Conservation (phyloP, 1,140 invertebrate genomes). For the Drosophila santomea region DNA sequence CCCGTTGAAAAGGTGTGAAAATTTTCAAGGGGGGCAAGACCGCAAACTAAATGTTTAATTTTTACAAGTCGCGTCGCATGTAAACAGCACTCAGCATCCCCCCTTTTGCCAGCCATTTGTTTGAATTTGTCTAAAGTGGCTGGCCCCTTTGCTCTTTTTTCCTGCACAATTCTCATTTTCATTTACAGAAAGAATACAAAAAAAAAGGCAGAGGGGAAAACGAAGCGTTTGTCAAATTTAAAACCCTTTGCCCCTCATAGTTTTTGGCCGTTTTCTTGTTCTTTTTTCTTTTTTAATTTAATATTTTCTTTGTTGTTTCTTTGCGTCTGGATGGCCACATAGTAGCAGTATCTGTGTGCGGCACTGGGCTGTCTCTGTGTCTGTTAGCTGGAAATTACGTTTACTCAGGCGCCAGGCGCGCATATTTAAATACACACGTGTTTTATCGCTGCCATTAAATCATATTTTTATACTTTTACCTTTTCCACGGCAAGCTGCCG, state of each 20-base stretch:
- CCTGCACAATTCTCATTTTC: constrained; percentile 69
- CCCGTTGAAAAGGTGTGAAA: constrained; percentile 63
- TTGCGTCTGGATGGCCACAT: constrained; percentile 47
- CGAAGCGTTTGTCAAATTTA: constrained; percentile 61
- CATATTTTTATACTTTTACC: constrained; percentile 84
- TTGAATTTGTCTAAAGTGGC: constrained; percentile 82
- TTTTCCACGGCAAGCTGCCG: constrained; percentile 46
- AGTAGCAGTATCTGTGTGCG: constrained; percentile 38
- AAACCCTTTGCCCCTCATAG: constrained; percentile 28
- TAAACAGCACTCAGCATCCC: constrained; percentile 56
- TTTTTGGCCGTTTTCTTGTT: constrained; percentile 64
- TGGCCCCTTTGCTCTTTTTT: constrained; percentile 24
- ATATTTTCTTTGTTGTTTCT: constrained; percentile 78
- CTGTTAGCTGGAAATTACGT: constrained; percentile 79
- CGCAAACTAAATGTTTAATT: constrained; percentile 81
- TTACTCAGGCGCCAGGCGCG: constrained; percentile 83
- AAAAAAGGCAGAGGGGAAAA: constrained; percentile 19
- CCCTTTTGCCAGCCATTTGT: constrained; percentile 63
- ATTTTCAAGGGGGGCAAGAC: constrained; percentile 26
- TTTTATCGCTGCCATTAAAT: constrained; percentile 85
- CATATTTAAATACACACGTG: constrained; percentile 85
- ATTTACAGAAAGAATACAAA: constrained; percentile 2
- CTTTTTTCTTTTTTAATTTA: constrained; percentile 67
- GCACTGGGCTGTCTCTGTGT: constrained; percentile 23
- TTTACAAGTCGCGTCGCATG: constrained; percentile 65